Conservation (phyloP, 2,113 vertebrate genomes). For the Sporophila hypoxantha region DNA sequence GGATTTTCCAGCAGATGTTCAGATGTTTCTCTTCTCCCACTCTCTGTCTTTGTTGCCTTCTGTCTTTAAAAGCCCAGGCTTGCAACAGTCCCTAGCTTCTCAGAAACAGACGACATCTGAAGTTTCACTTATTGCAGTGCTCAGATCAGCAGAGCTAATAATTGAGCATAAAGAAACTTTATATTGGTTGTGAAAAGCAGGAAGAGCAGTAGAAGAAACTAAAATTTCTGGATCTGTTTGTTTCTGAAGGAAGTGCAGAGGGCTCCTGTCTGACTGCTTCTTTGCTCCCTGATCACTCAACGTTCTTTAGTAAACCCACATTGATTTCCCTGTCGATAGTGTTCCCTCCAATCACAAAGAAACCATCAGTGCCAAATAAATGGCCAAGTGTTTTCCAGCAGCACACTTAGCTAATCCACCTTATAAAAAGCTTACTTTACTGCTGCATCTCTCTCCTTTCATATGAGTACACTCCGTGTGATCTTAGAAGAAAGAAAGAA, state of each 20-base stretch:
- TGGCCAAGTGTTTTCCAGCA: conserved; percentile 47
- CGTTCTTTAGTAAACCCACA: conserved; percentile 46
- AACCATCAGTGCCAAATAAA: conserved; percentile 51
- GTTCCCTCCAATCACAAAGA: conserved; percentile 63
- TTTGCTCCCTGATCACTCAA: conserved; percentile 29
- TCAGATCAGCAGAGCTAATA: background rate
- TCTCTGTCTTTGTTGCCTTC: conserved; percentile 12
- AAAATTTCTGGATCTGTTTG: background rate
- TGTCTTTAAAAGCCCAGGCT: conserved; percentile 14
- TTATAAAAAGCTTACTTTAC: conserved; percentile 11
- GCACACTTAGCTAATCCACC: conserved; percentile 23
- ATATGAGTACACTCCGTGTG: background rate
- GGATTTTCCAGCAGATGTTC: conserved; percentile 65
- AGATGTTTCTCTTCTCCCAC: conserved; percentile 34
- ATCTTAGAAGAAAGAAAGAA: conserved; percentile 34
- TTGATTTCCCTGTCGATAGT: conserved; percentile 65
- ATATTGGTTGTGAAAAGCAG: background rate
- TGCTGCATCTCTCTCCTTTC: background rate
- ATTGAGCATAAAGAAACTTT: background rate
- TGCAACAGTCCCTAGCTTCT: background rate
- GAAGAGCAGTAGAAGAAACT: background rate
- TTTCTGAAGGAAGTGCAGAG: conserved; percentile 1
- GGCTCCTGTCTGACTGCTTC: background rate
- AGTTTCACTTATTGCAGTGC: background rate
- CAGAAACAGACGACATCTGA: background rate